phyloP scores from a whole-genome alignment of 2,113 vertebrate species.

The Caranx ignobilis region DNA sequence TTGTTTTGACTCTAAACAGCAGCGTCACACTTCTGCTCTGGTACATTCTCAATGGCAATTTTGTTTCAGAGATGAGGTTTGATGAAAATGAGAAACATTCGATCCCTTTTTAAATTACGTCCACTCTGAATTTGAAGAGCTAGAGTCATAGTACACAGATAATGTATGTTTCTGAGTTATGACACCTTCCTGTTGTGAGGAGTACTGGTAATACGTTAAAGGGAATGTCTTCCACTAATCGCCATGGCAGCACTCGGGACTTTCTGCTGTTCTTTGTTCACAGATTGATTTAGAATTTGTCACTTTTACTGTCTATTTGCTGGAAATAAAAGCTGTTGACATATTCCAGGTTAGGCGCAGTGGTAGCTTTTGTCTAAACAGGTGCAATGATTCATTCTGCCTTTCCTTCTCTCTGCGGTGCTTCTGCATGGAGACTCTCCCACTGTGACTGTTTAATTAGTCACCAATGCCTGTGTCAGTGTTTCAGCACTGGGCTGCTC shows the following conservation, averaged over 20 bases:
- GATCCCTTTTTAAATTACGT: background rate
- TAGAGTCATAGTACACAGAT: background rate
- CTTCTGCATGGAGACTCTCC: conserved; percentile 69
- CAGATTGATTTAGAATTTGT: conserved; percentile 66
- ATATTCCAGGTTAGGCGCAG: conserved; percentile 66
- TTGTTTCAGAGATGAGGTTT: background rate
- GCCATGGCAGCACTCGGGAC: conserved; percentile 57
- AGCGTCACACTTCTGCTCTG: background rate
- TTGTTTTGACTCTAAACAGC: background rate
- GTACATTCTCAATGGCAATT: background rate
- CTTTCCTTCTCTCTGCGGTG: conserved; percentile 50
- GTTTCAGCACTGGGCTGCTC: conserved; percentile 54
- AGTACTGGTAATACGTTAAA: conserved; percentile 36
- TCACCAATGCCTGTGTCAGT: conserved; percentile 72
- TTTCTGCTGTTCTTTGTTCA: conserved; percentile 59
- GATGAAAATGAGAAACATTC: conserved; percentile 7
- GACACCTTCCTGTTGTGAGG: background rate
- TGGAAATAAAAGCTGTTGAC: conserved; percentile 78
- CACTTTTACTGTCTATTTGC: conserved; percentile 53
- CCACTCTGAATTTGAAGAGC: background rate
- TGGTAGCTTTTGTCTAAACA: conserved; percentile 76
- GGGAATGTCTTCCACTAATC: conserved; percentile 39
- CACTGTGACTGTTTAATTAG: conserved; percentile 82
- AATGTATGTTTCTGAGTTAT: background rate
- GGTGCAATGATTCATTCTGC: conserved; percentile 75